Conservation (phyloP, 1,140 invertebrate species). For the Hylaeus anthracinus region DNA sequence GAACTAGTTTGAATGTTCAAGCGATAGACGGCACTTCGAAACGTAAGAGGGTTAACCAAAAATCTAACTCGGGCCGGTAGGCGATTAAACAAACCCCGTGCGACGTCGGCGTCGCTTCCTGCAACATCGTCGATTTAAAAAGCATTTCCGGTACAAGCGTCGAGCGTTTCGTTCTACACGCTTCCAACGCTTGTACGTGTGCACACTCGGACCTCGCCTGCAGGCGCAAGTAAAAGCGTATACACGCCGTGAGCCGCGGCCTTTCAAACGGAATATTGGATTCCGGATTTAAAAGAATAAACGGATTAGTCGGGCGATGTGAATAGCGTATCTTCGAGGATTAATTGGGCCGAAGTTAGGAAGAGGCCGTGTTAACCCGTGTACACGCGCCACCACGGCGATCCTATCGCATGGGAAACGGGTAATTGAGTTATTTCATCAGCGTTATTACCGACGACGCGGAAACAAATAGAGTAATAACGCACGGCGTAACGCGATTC, state of each 20-base stretch:
- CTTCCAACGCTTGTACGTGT: background rate
- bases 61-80: no score
- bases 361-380: background rate
- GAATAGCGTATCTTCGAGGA: conserved; percentile 46
- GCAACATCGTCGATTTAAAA: background rate
- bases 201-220: no score
- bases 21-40: no score
- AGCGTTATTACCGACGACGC: conserved; percentile 35
- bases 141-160: background rate
- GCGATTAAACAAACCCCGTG: no score
- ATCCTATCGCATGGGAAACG: conserved; percentile 36
- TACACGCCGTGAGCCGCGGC: conserved; percentile 3
- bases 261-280: conserved; percentile 40
- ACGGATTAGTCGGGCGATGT: conserved; percentile 30
- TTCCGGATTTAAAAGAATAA: conserved; percentile 49
- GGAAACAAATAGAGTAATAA: conserved; percentile 62
- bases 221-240: conserved; percentile 32
- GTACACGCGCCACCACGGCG: background rate
- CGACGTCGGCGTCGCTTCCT: no score
- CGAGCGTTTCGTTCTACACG: no score
- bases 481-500: conserved; percentile 38
- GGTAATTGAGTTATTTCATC: conserved; percentile 60
- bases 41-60: no score
- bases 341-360: conserved; percentile 34
- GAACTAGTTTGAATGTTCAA: no score